Evolutionary conservation across 2,113 vertebrate genomes (phyloP).

Genomic region (Rynchops niger): DNA sequence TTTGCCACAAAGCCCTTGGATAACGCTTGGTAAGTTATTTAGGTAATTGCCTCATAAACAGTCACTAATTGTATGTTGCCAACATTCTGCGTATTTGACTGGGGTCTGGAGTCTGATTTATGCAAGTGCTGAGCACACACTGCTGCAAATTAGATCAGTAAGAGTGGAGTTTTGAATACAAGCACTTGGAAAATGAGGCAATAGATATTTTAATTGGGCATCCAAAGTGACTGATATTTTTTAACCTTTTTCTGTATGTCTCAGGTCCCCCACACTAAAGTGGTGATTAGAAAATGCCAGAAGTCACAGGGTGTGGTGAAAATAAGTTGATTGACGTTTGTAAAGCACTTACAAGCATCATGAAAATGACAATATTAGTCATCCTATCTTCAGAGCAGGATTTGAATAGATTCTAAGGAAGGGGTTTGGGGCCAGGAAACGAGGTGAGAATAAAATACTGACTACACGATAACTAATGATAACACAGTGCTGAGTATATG

Average conservation of each 20-base stretch:
- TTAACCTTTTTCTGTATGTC: background rate
- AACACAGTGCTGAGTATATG: background rate
- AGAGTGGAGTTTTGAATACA: background rate
- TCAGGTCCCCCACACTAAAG: background rate
- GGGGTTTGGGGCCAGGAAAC: background rate
- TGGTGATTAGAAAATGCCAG: background rate
- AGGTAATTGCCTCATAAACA: constrained; percentile 14
- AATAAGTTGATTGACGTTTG: background rate
- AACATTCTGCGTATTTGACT: background rate
- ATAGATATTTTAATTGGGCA: background rate
- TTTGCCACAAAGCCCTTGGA: background rate
- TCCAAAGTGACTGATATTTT: background rate
- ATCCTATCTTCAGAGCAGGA: background rate
- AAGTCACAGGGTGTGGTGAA: background rate
- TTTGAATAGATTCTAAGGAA: background rate
- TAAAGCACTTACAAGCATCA: background rate
- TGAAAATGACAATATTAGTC: background rate
- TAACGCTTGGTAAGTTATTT: background rate
- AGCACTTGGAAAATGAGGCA: background rate
- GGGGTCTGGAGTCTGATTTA: background rate
- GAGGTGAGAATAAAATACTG: constrained; percentile 9
- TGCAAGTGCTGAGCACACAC: background rate
- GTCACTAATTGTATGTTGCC: background rate
- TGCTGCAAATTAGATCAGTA: background rate
- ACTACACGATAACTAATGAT: background rate